phyloP scores from a whole-genome alignment of 2,113 vertebrate genomes.

The Paramisgurnus dabryanus region DNA sequence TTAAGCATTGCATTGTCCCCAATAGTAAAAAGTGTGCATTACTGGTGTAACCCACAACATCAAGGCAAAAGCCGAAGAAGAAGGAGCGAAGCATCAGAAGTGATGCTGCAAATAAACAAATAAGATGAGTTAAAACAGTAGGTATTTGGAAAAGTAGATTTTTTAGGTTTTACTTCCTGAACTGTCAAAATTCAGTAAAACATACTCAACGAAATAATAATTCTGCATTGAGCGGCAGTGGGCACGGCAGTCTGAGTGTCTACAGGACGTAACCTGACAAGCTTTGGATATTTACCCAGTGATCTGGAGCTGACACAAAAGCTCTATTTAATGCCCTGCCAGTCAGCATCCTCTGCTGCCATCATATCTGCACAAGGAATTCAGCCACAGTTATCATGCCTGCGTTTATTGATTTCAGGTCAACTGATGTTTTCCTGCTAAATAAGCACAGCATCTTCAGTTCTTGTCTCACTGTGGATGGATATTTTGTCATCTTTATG shows the following conservation, averaged over 20 bases:
- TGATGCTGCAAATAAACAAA: no score
- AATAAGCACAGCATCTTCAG: background rate
- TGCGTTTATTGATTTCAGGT: constrained; percentile 13
- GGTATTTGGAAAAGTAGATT: no score
- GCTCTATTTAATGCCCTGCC: constrained; percentile 72
- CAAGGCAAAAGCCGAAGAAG: no score
- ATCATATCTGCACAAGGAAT: constrained; percentile 60
- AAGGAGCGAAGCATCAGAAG: no score
- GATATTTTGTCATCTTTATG: background rate
- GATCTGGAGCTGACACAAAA: constrained; percentile 70
- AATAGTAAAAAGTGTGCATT: no score
- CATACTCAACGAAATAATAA: constrained; percentile 65
- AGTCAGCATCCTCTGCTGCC: constrained; percentile 68
- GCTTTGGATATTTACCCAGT: constrained; percentile 66
- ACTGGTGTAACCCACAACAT: no score
- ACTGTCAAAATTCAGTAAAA: constrained; percentile 27
- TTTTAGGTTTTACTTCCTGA: background rate
- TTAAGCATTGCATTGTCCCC: no score
- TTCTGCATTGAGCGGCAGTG: constrained; percentile 69
- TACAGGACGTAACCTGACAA: constrained; percentile 73
- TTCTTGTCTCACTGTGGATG: background rate
- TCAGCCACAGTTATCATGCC: constrained; percentile 20
- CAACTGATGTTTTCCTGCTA: constrained; percentile 16
- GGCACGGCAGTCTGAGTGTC: constrained; percentile 71
- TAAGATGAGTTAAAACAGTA: no score